A percentile compares a stretch with the other conserved stretches of the same genome.
phyloP scores from a whole-genome alignment of 2,797 vertebrate species.

The Lepus townsendii region DNA sequence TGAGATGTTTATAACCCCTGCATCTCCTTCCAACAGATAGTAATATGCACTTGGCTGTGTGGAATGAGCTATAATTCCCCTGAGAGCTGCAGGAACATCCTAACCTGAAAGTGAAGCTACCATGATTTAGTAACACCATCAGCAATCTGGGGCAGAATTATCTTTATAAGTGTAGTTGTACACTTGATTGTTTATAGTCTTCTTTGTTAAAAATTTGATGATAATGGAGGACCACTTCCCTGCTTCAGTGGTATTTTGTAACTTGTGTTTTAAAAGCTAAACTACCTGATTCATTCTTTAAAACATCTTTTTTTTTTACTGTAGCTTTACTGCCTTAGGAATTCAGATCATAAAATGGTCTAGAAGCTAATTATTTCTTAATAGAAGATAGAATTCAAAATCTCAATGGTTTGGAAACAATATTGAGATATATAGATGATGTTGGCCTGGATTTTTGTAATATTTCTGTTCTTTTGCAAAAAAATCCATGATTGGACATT shows the following conservation, averaged over 20 bases:
- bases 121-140: not conserved
- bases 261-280: slow-evolving; percentile 56
- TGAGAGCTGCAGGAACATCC: not conserved
- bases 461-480: slow-evolving; percentile 43
- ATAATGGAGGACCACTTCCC: not conserved
- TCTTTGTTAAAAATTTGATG: slow-evolving; percentile 65
- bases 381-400: slow-evolving; percentile 51
- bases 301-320: slow-evolving; percentile 42
- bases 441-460: slow-evolving; percentile 4
- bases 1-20: slow-evolving; percentile 14
- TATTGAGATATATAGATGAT: slow-evolving; percentile 14
- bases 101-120: not conserved
- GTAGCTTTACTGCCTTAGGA: slow-evolving; percentile 15
- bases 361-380: slow-evolving; percentile 46
- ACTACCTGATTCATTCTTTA: slow-evolving; percentile 41
- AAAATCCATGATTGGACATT: slow-evolving; percentile 10
- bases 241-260: not conserved
- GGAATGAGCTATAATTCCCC: slow-evolving; percentile 19
- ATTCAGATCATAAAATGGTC: slow-evolving; percentile 36
- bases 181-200: slow-evolving; percentile 54
- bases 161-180: slow-evolving; percentile 18
- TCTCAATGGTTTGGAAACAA: slow-evolving; percentile 16
- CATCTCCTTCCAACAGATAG: not conserved
- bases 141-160: not conserved
- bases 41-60: not conserved